Base-by-base conservation (phyloP, 1,140 invertebrate species). In the Orchestia grillus region DNA sequence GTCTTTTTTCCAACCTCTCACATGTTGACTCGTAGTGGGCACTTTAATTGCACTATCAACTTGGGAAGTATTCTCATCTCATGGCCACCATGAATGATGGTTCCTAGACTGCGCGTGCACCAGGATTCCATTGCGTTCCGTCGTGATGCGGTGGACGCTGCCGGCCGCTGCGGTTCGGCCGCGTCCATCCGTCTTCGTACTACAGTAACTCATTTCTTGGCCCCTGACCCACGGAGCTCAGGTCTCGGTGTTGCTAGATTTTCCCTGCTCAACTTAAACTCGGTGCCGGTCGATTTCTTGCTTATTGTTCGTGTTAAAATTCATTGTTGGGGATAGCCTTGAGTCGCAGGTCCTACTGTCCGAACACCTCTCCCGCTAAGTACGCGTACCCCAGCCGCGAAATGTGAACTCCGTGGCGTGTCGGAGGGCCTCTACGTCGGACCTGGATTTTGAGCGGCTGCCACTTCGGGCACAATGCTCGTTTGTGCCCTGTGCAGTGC, bases 121-220 rank as follows among this genome's bases (percentile, higher is more conserved):
- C 62, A 15, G 62, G 62, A 77, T 77, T 77, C 15, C 36, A 77
- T 77, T 77, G 62, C 28, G 62, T 77, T 77, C 62, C 62, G 36
- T 77, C 36, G 36, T 77, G 36, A 77, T 77, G 62, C 28, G 62
- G 62, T 77, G 62, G 11, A 19, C 62, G 28, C 62, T 77, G 62
- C 62, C 62, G 36, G 62, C 15, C 11, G 62, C 15, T 77, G 62
- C 62, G 62, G 15, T 28, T 3, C 62, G 62, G 62, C 28, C 3
- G 62, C 62, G 62, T 77, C 62, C 62, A 77, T 77, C 62, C 62
- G 62, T 77, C 62, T 77, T 77, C 62, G 62, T 77, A 77, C 62
- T 36, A 19, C 62, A 28, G 62, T 77, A 77, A 15, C 62, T 77
- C 62, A 77, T 77, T 77, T 77, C 62, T 77, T 77, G 62, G 62